Conservation (phyloP, 2,797 vertebrate genomes). For the Picus viridis region DNA sequence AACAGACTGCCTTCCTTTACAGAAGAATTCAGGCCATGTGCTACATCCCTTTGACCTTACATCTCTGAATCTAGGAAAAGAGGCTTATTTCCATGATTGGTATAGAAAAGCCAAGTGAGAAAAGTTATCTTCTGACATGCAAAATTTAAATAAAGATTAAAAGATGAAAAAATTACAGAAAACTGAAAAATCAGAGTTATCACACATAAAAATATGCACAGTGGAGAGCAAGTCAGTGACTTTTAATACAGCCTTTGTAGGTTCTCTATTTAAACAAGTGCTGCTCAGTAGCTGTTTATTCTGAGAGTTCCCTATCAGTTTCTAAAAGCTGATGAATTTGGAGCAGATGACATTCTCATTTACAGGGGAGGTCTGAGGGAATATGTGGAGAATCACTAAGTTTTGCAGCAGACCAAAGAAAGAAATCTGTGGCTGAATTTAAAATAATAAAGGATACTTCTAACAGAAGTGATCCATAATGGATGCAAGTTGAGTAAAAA, state of each 20-base stretch:
- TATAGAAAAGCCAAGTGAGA: not conserved
- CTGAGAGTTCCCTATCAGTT: not conserved
- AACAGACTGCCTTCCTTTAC: not conserved
- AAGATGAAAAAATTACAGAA: not conserved
- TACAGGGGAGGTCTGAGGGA: not conserved
- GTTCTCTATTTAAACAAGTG: not conserved
- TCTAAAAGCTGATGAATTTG: not conserved
- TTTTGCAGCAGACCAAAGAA: conserved; percentile 50
- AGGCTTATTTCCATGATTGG: not conserved
- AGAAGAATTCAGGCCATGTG: not conserved
- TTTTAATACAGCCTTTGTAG: not conserved
- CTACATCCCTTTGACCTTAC: not conserved
- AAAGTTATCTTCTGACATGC: not conserved
- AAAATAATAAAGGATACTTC: not conserved
- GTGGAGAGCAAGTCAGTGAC: not conserved
- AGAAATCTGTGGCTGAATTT: not conserved
- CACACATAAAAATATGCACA: not conserved
- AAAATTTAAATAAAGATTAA: not conserved
- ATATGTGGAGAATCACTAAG: conserved; percentile 44
- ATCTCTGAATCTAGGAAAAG: not conserved
- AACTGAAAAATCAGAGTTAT: not conserved
- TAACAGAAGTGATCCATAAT: conserved; percentile 39
- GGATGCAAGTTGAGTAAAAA: conserved; percentile 42
- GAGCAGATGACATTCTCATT: not conserved
- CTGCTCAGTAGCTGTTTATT: not conserved